A percentile compares a stretch with the other conserved stretches of the same genome.
Evolutionary conservation across 2,113 vertebrate genomes (phyloP).

Genomic region (Chaenocephalus aceratus): DNA sequence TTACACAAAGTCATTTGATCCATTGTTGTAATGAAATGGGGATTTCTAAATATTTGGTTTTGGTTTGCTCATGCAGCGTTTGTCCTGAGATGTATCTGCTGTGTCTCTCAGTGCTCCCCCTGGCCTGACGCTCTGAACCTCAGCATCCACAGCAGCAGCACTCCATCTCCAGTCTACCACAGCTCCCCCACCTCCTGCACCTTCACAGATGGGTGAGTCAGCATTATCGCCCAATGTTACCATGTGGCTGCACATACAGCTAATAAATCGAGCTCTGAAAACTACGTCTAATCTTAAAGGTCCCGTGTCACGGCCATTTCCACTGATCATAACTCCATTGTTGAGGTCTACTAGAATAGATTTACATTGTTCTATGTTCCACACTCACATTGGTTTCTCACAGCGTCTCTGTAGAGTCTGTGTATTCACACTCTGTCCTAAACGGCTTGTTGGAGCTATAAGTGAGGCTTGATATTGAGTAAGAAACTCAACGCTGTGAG

Average conservation of each 20-base stretch:
- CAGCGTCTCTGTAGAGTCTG: no score
- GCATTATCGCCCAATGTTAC: neutral
- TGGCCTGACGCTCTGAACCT: constrained; percentile 91
- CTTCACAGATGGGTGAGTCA: constrained; percentile 90
- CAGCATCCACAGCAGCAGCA: constrained; percentile 77
- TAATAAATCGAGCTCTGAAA: neutral
- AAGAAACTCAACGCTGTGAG: no score
- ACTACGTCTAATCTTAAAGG: neutral
- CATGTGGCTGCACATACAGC: rapidly evolving
- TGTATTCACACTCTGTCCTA: no score
- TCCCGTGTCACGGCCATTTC: no score
- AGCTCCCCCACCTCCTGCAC: constrained; percentile 88
- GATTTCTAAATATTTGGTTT: neutral
- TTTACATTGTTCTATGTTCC: no score
- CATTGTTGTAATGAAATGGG: no score
- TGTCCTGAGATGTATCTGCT: neutral
- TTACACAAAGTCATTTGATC: no score
- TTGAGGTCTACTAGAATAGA: no score
- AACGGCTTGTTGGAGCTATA: no score
- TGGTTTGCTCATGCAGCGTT: neutral
- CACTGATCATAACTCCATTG: no score
- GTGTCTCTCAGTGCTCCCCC: constrained; percentile 85
- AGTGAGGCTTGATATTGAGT: no score
- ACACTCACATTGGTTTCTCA: no score
- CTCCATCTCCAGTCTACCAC: constrained; percentile 90